Evolutionary conservation across 2,113 vertebrate species (phyloP), one percentile per base, ranked within the genome.

Genomic region (Coturnix japonica): DNA sequence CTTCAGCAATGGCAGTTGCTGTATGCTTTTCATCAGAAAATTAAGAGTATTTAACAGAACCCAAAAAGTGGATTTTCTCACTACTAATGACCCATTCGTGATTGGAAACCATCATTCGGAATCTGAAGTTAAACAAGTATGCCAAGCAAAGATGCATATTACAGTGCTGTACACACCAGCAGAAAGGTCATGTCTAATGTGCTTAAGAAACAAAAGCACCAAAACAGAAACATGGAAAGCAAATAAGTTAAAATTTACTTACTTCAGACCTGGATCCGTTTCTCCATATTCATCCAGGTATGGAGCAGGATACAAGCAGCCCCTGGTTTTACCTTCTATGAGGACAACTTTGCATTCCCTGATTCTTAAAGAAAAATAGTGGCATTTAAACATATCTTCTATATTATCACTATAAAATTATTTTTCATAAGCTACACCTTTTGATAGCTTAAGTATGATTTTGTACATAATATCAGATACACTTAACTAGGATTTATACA

Each of bases 251-350:
- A 91, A 66, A 16, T 86, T 60, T 65, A 95, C 97, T 98, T 98
- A 99, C 99, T 96, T 97, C 26, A 99, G 97, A 65, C 98, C 98
- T 86, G 99, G 99, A 92, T 99, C 99, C 44, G 99, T 99, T 97
- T 99, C 99, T 94, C 99, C 99, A 83, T 99, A 99, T 95, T 99
- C 98, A 94, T 99, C 99, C 93, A 99, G 97, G 92, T 99, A 99
- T 33, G 99, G 99, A 77, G 99, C 98, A 72, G 99, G 98, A 93
- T 99, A 99, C 7, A 98, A 97, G 96, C 98, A 99, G 77, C 99
- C 99, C 95, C 99, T 97, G 53, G 98, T 99, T 97, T 98, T 99
- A 90, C 98, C 99, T 96, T 98, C 98, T 89, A 99, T 98, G 80
- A 99, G 97, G 44, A 99, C 97, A 21, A 99, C 98, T 98, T 98